Percentiles rank a stretch among this genome's conserved stretches.
phyloP scores from a whole-genome alignment of 1,140 invertebrate genomes.

The Dolichoris vasculosae region DNA sequence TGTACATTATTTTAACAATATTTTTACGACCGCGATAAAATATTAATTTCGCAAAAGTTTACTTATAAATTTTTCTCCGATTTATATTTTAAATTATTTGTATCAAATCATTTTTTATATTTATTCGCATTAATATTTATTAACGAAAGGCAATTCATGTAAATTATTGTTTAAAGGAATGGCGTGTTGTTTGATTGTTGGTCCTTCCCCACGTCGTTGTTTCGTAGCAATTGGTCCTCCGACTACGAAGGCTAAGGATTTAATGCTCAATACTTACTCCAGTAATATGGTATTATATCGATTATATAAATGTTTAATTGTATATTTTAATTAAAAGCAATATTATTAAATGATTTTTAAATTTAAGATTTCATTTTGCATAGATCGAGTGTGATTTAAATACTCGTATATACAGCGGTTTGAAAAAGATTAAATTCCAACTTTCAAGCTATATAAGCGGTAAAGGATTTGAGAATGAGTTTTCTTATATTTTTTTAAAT shows the following conservation, averaged over 20 bases:
- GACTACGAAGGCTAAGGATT: constrained; percentile 74
- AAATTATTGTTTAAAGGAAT: constrained; percentile 58
- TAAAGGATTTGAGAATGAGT: not conserved
- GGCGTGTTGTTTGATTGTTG: constrained; percentile 82
- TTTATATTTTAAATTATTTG: not conserved
- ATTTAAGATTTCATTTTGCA: not conserved
- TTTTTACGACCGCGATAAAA: not conserved
- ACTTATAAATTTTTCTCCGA: not conserved
- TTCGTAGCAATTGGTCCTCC: constrained; percentile 81
- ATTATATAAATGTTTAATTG: not conserved
- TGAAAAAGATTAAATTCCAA: constrained; percentile 58
- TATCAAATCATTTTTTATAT: not conserved
- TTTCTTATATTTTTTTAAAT: not conserved
- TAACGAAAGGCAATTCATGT: not conserved
- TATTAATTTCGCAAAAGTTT: not conserved
- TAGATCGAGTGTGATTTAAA: constrained; percentile 79
- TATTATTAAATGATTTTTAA: not conserved
- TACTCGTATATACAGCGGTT: constrained; percentile 77
- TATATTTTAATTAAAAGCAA: not conserved
- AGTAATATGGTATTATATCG: constrained; percentile 52
- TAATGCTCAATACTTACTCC: constrained; percentile 52
- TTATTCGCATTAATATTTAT: not conserved
- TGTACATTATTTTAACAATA: not conserved
- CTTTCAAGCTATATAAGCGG: not conserved
- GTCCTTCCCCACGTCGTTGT: constrained; percentile 79